Conservation (phyloP, 2,888 invertebrate genomes). For the Oeneis ivallda region DNA sequence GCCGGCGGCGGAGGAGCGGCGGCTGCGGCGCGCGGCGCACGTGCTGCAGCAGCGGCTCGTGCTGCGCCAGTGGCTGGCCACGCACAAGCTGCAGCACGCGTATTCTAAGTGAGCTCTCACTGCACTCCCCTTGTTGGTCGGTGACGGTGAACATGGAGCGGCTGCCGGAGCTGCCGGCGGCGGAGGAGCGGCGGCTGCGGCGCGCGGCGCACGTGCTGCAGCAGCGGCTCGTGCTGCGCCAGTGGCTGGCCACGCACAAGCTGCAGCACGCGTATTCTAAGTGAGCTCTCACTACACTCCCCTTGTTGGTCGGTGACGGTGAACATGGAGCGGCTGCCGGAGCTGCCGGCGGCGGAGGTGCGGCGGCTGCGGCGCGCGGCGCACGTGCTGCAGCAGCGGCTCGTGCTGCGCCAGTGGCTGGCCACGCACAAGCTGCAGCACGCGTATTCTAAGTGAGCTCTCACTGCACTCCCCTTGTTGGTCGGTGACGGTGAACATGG, state of each 20-base stretch:
- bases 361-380: too few species aligned
- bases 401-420: too few species aligned
- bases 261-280: slow-evolving; percentile 88
- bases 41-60: slow-evolving; percentile 92
- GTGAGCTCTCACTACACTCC: slow-evolving; percentile 54
- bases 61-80: slow-evolving; percentile 91
- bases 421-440: too few species aligned
- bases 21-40: slow-evolving; percentile 90
- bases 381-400: too few species aligned
- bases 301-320: too few species aligned
- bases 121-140: neutral
- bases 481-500: too few species aligned
- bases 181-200: slow-evolving; percentile 91
- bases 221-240: slow-evolving; percentile 91
- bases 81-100: slow-evolving; percentile 87
- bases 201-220: slow-evolving; percentile 90
- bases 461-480: too few species aligned
- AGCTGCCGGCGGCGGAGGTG: too few species aligned
- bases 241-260: slow-evolving; percentile 90
- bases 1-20: slow-evolving; percentile 91
- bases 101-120: slow-evolving; percentile 83
- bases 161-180: slow-evolving; percentile 90
- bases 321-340: too few species aligned
- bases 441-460: too few species aligned
- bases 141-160: slow-evolving; percentile 85